Conservation (phyloP, 2,113 vertebrate species). For the Boulengeromyrus knoepffleri region DNA sequence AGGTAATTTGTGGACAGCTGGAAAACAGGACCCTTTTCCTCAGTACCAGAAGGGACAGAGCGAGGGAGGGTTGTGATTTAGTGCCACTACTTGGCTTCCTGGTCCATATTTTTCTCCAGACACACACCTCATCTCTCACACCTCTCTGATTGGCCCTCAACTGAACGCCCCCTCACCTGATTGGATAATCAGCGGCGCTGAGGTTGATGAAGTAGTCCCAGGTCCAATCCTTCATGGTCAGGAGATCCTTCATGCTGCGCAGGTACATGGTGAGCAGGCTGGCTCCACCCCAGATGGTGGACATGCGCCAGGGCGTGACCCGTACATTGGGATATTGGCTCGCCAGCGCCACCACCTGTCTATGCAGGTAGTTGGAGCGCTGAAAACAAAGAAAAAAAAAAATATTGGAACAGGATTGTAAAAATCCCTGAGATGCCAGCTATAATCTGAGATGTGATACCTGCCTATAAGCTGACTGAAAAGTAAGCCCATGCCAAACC, state of each 20-base stretch:
- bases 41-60: background rate
- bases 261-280: slow-evolving; percentile 93
- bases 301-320: slow-evolving; percentile 91
- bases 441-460: background rate
- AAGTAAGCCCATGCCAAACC: background rate
- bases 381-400: slow-evolving; percentile 36
- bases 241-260: slow-evolving; percentile 85
- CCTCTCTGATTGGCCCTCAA: background rate
- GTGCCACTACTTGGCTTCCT: background rate
- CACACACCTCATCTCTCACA: background rate
- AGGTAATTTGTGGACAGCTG: background rate
- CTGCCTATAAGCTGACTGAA: background rate
- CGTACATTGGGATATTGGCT: slow-evolving; percentile 80
- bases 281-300: slow-evolving; percentile 97
- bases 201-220: slow-evolving; percentile 99
- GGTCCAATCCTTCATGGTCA: slow-evolving; percentile 90
- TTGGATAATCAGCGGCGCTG: slow-evolving; percentile 93
- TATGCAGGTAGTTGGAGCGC: slow-evolving; percentile 90
- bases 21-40: background rate
- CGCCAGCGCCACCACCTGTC: slow-evolving; percentile 77
- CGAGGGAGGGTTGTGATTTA: background rate
- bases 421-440: background rate
- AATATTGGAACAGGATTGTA: background rate
- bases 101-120: background rate
- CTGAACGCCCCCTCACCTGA: slow-evolving; percentile 66